A percentile compares a stretch with the other conserved stretches of the same genome.
These are phyloP conservation scores for Eledone cirrhosa DNA, from an alignment of 2,888 invertebrate genomes.

Conservation along the genomic window DNA sequence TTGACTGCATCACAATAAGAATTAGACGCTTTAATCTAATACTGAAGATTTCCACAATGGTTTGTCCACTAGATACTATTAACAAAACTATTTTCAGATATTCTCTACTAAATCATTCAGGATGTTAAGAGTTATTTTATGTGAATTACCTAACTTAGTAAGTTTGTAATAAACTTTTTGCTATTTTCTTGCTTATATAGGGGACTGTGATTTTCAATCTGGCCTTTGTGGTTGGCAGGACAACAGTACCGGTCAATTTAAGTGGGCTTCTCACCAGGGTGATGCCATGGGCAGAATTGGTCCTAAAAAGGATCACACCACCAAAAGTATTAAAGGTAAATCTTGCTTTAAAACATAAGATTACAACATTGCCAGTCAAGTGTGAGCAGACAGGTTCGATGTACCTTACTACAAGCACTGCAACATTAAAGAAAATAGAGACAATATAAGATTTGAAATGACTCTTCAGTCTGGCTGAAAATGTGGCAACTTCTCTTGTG, in stretches of 20 bases:
- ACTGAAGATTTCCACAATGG: too few species aligned
- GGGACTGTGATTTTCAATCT: slow-evolving; percentile 57
- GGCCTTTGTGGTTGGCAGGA: slow-evolving; percentile 60
- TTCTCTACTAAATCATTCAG: too few species aligned
- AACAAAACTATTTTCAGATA: too few species aligned
- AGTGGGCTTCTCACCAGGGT: slow-evolving; percentile 50
- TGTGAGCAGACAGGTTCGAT: too few species aligned
- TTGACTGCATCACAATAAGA: too few species aligned
- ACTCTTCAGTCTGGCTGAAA: not conserved
- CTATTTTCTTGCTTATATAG: slow-evolving; percentile 35
- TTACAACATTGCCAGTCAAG: too few species aligned
- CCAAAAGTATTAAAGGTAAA: slow-evolving; percentile 40
- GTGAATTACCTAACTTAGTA: too few species aligned
- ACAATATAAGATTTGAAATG: not conserved
- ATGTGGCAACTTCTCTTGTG: not conserved
- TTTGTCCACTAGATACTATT: too few species aligned
- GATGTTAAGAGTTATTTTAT: too few species aligned
- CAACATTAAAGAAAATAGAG: not conserved
- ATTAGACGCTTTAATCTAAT: too few species aligned
- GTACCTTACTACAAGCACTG: not conserved
- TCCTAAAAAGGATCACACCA: slow-evolving; percentile 56
- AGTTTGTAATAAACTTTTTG: too few species aligned
- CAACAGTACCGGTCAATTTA: slow-evolving; percentile 50
- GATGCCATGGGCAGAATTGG: slow-evolving; percentile 45
- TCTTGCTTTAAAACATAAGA: not conserved